These are phyloP conservation scores for Hexactinellida sp. DNA, from an alignment of 37 sponge, comb jelly and placozoan genomes.

Conservation along the genomic window DNA sequence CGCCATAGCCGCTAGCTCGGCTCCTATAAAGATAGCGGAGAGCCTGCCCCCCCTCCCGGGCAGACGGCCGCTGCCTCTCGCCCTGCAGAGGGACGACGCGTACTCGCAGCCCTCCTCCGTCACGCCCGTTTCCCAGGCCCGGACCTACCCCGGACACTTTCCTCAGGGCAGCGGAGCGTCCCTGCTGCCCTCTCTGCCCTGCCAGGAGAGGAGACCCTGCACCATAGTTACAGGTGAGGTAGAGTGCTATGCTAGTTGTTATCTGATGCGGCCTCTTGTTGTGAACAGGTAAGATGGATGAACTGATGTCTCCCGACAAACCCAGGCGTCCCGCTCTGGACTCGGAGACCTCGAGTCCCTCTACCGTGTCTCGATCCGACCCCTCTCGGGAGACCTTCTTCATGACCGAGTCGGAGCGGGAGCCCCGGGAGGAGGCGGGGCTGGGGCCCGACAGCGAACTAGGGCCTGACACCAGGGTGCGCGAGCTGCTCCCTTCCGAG, in stretches of 20 bases:
- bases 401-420: background rate
- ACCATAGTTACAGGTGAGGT: background rate
- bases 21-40: background rate
- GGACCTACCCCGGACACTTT: background rate
- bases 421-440: background rate
- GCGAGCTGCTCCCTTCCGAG: background rate
- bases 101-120: background rate
- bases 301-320: background rate
- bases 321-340: background rate
- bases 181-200: background rate
- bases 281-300: background rate
- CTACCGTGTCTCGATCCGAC: background rate
- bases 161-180: background rate
- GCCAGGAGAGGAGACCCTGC: background rate
- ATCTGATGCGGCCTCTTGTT: background rate
- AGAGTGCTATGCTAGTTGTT: background rate
- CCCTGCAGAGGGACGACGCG: background rate
- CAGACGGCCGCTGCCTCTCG: background rate
- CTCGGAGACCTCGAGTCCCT: background rate
- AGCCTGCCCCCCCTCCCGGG: background rate
- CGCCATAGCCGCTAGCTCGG: background rate
- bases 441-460: background rate
- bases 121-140: background rate
- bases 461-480: background rate
- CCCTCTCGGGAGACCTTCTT: constrained; percentile 8